Conservation (phyloP, 2,113 vertebrate genomes). For the Diadophis punctatus region DNA sequence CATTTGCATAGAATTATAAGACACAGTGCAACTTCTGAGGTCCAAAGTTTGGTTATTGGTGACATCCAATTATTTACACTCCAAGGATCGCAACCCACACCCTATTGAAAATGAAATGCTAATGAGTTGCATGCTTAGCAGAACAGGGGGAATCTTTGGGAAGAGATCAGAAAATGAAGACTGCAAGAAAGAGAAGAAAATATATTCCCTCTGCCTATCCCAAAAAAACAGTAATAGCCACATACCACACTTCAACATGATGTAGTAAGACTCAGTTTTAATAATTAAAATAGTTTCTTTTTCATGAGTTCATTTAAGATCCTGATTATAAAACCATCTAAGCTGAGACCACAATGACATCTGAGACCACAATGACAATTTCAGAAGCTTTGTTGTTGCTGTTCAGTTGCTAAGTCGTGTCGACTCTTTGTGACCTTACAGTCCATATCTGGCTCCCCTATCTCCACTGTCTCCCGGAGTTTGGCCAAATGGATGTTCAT, state of each 20-base stretch:
- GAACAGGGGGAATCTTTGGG: not conserved
- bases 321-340: not conserved
- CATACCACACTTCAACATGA: not conserved
- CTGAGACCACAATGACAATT: no score
- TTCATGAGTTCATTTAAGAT: not conserved
- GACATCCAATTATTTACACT: not conserved
- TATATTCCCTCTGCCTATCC: not conserved
- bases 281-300: not conserved
- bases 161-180: not conserved
- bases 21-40: not conserved
- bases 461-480: no score
- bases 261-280: not conserved
- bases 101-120: not conserved
- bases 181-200: not conserved
- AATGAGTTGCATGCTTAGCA: not conserved
- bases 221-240: not conserved
- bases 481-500: no score
- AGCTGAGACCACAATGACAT: not conserved
- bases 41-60: not conserved
- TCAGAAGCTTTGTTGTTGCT: not conserved
- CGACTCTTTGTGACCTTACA: no score
- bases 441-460: no score
- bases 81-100: not conserved
- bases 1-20: not conserved
- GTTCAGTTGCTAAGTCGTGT: no score